phyloP scores from a whole-genome alignment of 1,140 invertebrate species.

The Lutraria rhynchaena region DNA sequence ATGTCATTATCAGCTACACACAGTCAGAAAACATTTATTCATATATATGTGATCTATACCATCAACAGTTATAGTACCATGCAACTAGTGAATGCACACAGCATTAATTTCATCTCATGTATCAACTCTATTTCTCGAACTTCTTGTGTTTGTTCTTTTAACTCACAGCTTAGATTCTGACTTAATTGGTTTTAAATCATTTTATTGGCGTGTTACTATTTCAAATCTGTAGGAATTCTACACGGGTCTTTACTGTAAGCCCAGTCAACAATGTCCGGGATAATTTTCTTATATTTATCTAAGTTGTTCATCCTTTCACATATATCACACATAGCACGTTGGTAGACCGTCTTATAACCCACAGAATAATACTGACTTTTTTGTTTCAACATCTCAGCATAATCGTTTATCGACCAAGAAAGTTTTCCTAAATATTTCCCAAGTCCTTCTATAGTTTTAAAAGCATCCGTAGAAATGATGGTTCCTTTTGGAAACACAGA shows the following conservation, averaged over 20 bases:
- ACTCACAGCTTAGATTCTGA: too few species aligned
- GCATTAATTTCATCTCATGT: too few species aligned
- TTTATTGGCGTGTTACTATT: too few species aligned
- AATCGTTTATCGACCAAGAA: slow-evolving; percentile 2
- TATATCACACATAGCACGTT: slow-evolving; percentile 40
- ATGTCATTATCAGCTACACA: too few species aligned
- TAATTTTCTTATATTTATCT: slow-evolving; percentile 36
- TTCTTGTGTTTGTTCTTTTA: too few species aligned
- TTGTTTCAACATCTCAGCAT: slow-evolving; percentile 17
- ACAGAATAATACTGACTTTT: slow-evolving; percentile 44
- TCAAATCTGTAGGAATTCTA: slow-evolving; percentile 24
- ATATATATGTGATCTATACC: too few species aligned
- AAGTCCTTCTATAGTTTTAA: slow-evolving; percentile 28
- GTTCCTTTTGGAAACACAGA: slow-evolving; percentile 19
- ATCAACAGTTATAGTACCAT: too few species aligned
- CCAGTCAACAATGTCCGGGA: slow-evolving; percentile 43
- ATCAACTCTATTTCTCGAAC: too few species aligned
- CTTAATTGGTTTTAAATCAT: too few species aligned
- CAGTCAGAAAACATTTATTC: too few species aligned
- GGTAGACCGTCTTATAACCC: slow-evolving; percentile 17
- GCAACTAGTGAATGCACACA: too few species aligned
- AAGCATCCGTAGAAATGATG: slow-evolving; percentile 37
- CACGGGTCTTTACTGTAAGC: slow-evolving; percentile 29
- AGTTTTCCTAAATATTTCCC: slow-evolving; percentile 24
- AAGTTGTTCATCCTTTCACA: slow-evolving; percentile 47